phyloP scores from a whole-genome alignment of 2,797 vertebrate genomes.

The Echiichthys vipera region DNA sequence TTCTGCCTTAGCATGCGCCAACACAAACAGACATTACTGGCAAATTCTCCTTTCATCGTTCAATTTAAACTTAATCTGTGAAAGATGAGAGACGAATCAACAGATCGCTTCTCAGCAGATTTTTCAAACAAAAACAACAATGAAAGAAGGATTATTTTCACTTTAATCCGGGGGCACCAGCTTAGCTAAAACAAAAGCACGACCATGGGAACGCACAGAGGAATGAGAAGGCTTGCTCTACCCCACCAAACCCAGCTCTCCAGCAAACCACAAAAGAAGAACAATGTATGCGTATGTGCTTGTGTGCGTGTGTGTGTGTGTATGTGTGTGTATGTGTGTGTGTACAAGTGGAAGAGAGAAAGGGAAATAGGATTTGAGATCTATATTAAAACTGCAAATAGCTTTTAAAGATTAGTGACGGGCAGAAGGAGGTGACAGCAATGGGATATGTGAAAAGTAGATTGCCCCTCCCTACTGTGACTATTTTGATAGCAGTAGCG shows the following conservation, averaged over 20 bases:
- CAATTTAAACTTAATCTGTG: slow-evolving; percentile 82
- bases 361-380: slow-evolving; percentile 83
- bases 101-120: slow-evolving; percentile 80
- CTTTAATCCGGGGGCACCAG: slow-evolving; percentile 82
- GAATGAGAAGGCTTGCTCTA: slow-evolving; percentile 72
- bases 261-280: slow-evolving; percentile 76
- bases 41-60: slow-evolving; percentile 71
- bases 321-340: slow-evolving; percentile 3
- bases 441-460: slow-evolving; percentile 78
- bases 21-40: slow-evolving; percentile 66
- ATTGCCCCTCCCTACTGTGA: slow-evolving; percentile 75
- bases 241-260: slow-evolving; percentile 68
- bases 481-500: slow-evolving; percentile 78
- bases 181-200: slow-evolving; percentile 83
- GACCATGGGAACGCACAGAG: slow-evolving; percentile 77
- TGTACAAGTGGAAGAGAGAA: slow-evolving; percentile 47
- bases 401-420: slow-evolving; percentile 86
- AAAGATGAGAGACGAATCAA: slow-evolving; percentile 81
- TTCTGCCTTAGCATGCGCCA: slow-evolving; percentile 48
- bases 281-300: slow-evolving; percentile 56
- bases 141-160: slow-evolving; percentile 83
- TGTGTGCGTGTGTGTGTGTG: slow-evolving; percentile 12
- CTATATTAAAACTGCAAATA: slow-evolving; percentile 87
- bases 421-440: slow-evolving; percentile 81
- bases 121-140: slow-evolving; percentile 81